Base-by-base conservation (phyloP, 1,140 invertebrate species). In the Probaryconus sp. region DNA sequence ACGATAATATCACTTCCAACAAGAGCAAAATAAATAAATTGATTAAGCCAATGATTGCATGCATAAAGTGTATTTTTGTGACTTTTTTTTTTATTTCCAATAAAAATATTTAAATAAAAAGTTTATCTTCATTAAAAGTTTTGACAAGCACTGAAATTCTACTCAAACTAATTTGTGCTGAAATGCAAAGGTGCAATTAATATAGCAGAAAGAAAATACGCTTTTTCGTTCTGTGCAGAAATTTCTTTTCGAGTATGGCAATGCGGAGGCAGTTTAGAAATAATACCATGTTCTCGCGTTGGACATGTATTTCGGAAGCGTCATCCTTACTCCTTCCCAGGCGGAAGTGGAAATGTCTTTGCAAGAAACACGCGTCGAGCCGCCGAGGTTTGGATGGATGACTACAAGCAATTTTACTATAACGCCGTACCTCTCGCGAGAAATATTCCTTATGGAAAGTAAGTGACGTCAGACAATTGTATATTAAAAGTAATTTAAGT, bases 361-460 rank as follows among this genome's bases (percentile, higher is more conserved):
- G 95, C 95, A 1, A 89, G 93, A 71, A 97, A 97, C 84, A 97
- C 95, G 5, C 88, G 95, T 64, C 87, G 96, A 40, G 94, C 95
- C 1, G 94, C 95, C n/a, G 96, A 98, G 88, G 96, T 97, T 30
- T 98, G 96, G 96, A 96, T 98, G 95, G 96, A 97, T 82, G 94
- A 96, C 53, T 98, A 96, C 86, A 98, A 97, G 84, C 92, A 96
- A 70, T 95, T 94, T 83, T 97, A 97, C 83, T 97, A 97, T 82
- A 91, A 93, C 33, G 92, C 95, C 18, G 95, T 96, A 68, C 95
- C 95, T 20, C 82, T 96, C 28, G 95, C 95, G 6, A 93, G 94
- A 81, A 94, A 94, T 83, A 93, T 96, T 72, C 92, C 94, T 31
- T 96, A 92, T 85, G 95, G 95, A 91, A 94, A 95, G 95, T 96